Base-by-base conservation (phyloP, 2,113 vertebrate species). In the Megaptera novaeangliae region DNA sequence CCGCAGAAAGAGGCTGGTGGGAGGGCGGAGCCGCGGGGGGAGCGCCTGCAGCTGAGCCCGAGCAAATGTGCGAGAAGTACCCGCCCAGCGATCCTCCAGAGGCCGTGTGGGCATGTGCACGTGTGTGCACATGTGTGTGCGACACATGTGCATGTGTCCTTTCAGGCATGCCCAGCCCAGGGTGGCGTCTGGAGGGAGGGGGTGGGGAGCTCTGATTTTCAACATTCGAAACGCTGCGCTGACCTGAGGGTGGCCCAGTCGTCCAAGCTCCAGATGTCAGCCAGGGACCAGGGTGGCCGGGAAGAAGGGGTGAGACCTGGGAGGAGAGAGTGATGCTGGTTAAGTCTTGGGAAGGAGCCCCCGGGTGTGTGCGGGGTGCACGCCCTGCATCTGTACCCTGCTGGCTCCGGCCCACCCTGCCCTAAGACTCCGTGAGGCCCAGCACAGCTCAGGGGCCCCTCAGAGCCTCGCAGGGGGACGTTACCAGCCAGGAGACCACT, bases 221-320 rank as follows among this genome's bases (percentile, higher is more conserved):
- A 10, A 61, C 21, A 12, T 1, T 15, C 14, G 2, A 13, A 69
- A 8, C 2, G 0, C 13, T 0, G 39, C 39, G 82, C 96, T 96
- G 66, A 96, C 95, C 96, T 95, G 88, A 13, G 61, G 3, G 8
- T 3, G 15, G 36, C 15, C 6, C 13, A 8, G 39, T n/a, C 21
- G 0, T 0, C 5, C 1, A 1, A 29, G 21, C 49, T 41, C 34
- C 44, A 8, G 41, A 46, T 0, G 0, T 61, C 78, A 5, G 41
- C 66, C 3, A 41, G 29, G 12, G 18, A 6, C 4, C 0, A 0
- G 15, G 27, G 46, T 0, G 17, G 72, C 52, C 1, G 0, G 39
- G 31, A 5, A 14, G 44, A 21, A 21, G 44, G 36, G 20, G 3
- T 0, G 17, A 59, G 31, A 39, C 75, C 96, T 95, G 69, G 31